These are phyloP conservation scores for Ornithoptera alexandrae DNA, from an alignment of 2,888 invertebrate species.

Conservation along the genomic window DNA sequence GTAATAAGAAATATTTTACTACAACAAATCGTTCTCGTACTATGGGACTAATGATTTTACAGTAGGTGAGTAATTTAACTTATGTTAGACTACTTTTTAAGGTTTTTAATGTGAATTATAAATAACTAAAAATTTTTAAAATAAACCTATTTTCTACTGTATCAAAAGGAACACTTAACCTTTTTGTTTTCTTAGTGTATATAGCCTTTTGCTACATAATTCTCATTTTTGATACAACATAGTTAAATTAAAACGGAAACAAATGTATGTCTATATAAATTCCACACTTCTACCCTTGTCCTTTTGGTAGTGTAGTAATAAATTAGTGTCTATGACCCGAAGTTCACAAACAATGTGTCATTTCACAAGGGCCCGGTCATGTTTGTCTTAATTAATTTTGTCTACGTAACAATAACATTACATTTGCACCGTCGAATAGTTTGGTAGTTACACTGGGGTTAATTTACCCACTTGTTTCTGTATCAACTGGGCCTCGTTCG, in stretches of 20 bases:
- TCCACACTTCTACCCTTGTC: neutral
- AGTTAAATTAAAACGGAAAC: neutral
- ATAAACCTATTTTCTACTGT: too few species aligned
- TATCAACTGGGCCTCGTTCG: constrained; percentile 19
- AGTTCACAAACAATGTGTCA: constrained; percentile 20
- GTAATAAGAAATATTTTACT: neutral
- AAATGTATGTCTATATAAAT: neutral
- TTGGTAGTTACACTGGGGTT: constrained; percentile 16
- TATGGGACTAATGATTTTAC: neutral
- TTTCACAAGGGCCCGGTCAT: constrained; percentile 18
- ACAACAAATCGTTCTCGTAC: neutral
- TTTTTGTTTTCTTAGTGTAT: neutral
- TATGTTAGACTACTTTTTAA: too few species aligned
- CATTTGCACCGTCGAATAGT: constrained; percentile 29
- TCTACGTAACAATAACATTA: constrained; percentile 33
- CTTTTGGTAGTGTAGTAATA: constrained; percentile 11
- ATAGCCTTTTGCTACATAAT: neutral
- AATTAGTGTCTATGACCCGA: constrained; percentile 6
- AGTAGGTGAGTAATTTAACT: too few species aligned
- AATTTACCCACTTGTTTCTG: constrained; percentile 29
- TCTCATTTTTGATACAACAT: too few species aligned
- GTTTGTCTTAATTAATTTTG: constrained; percentile 36
- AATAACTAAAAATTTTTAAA: too few species aligned
- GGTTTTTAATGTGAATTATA: too few species aligned
- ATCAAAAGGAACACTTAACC: too few species aligned